phyloP scores from a whole-genome alignment of 2,888 invertebrate species.

The Oscheius myriophilus region DNA sequence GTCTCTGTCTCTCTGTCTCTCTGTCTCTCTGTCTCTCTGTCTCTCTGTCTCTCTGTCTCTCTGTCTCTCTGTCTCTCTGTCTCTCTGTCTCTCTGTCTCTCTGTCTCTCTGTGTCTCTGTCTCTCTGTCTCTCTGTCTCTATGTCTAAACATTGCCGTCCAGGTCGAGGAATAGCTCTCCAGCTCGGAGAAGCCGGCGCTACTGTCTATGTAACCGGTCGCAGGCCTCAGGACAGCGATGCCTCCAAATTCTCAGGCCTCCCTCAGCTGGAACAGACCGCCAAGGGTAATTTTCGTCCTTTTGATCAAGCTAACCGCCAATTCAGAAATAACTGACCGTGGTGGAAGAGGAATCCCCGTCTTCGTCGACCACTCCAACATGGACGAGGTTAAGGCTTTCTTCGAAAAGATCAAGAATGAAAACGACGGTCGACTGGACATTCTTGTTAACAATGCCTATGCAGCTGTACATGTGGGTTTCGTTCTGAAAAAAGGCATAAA shows the following conservation, averaged over 20 bases:
- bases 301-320: background rate
- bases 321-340: constrained; percentile 46
- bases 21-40: too few relatives aligned
- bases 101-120: too few relatives aligned
- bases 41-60: too few relatives aligned
- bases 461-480: constrained; percentile 38
- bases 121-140: too few relatives aligned
- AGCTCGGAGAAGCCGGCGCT: constrained; percentile 57
- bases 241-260: constrained; percentile 26
- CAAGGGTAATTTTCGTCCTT: constrained; percentile 40
- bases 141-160: background rate
- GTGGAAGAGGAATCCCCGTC: constrained; percentile 45
- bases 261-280: constrained; percentile 62
- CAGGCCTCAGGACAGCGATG: constrained; percentile 36
- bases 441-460: constrained; percentile 57
- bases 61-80: too few relatives aligned
- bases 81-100: too few relatives aligned
- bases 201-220: constrained; percentile 58
- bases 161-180: constrained; percentile 57
- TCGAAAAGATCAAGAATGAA: constrained; percentile 40
- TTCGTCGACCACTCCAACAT: constrained; percentile 49
- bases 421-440: constrained; percentile 37
- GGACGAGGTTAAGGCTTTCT: constrained; percentile 46
- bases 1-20: too few relatives aligned
- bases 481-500: background rate